phyloP scores from a whole-genome alignment of 1,140 invertebrate genomes.

The Leptinotarsa texana region DNA sequence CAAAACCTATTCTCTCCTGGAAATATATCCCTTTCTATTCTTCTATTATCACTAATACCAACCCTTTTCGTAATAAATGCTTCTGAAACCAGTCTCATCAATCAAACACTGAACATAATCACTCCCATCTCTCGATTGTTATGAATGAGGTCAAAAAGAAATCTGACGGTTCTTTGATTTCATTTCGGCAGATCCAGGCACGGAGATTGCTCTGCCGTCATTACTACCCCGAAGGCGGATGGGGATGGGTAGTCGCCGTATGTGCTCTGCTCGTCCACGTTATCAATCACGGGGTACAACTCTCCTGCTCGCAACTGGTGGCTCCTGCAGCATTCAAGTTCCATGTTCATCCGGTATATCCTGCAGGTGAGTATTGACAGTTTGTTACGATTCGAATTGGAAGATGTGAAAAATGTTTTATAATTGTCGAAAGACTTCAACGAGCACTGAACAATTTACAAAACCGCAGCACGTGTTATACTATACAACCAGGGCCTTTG shows the following conservation, averaged over 20 bases:
- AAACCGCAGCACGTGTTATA: no score
- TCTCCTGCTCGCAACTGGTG: constrained; percentile 61
- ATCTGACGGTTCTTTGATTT: constrained; percentile 3
- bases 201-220: constrained; percentile 58
- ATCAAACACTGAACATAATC: no score
- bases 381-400: neutral
- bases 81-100: no score
- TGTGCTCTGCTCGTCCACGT: constrained; percentile 69
- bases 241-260: constrained; percentile 76
- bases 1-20: no score
- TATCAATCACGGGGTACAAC: constrained; percentile 67
- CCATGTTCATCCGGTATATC: constrained; percentile 48
- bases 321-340: constrained; percentile 59
- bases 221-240: constrained; percentile 80
- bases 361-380: constrained; percentile 46
- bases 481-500: no score
- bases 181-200: constrained; percentile 45
- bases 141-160: constrained; percentile 1
- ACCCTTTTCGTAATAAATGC: no score
- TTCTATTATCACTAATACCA: no score
- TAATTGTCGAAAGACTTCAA: no score
- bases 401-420: no score
- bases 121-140: neutral
- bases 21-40: no score
- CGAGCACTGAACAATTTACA: no score